phyloP scores from a whole-genome alignment of 2,888 invertebrate genomes.

The Cremastinae sp. region DNA sequence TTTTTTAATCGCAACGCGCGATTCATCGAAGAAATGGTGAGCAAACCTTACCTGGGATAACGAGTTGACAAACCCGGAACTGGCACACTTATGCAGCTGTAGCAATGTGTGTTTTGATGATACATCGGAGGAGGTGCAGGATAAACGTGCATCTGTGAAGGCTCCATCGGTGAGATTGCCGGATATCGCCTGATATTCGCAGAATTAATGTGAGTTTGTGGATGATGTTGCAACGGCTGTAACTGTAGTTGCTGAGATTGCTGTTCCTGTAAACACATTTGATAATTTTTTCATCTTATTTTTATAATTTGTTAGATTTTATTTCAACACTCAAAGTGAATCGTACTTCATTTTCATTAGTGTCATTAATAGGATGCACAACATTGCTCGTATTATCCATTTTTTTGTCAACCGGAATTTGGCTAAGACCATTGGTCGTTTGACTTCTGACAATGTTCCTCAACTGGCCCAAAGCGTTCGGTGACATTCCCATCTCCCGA shows the following conservation, averaged over 20 bases:
- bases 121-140: constrained; percentile 77
- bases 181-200: constrained; percentile 76
- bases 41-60: constrained; percentile 73
- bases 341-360: constrained; percentile 74
- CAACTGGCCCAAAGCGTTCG: constrained; percentile 82
- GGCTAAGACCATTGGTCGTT: constrained; percentile 72
- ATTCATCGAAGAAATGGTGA: background rate
- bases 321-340: constrained; percentile 29
- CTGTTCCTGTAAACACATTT: constrained; percentile 29
- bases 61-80: constrained; percentile 76
- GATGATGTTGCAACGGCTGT: constrained; percentile 72
- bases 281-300: background rate
- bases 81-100: constrained; percentile 77
- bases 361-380: constrained; percentile 67
- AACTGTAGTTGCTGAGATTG: constrained; percentile 67
- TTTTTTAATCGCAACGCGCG: background rate
- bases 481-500: constrained; percentile 82
- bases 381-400: constrained; percentile 70
- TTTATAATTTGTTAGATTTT: constrained; percentile 18
- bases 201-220: constrained; percentile 72
- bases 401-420: constrained; percentile 69
- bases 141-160: constrained; percentile 76
- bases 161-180: constrained; percentile 74
- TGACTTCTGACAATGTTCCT: constrained; percentile 83
- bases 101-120: constrained; percentile 76